Evolutionary conservation across 2,888 invertebrate species (phyloP), one percentile per base, ranked within the genome.

Genomic region (Synergus japonicus): DNA sequence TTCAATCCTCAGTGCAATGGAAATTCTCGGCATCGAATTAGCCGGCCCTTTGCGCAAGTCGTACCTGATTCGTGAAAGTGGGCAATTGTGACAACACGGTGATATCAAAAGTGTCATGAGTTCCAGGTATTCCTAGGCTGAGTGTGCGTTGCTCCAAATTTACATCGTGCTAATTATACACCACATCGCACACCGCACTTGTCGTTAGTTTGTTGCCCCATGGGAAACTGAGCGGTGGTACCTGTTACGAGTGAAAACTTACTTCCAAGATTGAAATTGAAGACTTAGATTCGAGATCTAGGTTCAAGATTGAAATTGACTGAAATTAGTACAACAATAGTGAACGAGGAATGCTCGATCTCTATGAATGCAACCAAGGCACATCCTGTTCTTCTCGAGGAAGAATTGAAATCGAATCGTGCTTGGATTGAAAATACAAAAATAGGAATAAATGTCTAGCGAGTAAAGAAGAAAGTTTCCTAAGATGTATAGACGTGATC

Each of bases 101-200:
- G 73, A 73, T 73, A 64, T 77, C 64, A 77, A 77, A 65, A 77
- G 49, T 73, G 60, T 58, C 73, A 60, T 78, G 37, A 76, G 79
- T 86, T 87, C 84, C 85, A 87, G 85, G 83, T 87, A 85, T 88
- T 86, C 85, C 86, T 81, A 84, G 84, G 79, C 76, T 77, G 82
- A 82, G 83, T 82, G 81, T 80, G 83, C 84, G 84, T 85, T 84
- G 86, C 83, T 88, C 89, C 89, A 86, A 87, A 89, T 89, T 87
- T 87, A 89, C 83, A 82, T 86, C 76, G 87, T 82, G 87, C 89
- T 89, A 89, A 89, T 89, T 89, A 88, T 89, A 89, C 78, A 81
- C 78, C 76, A 67, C 73, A 78, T 76, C 67, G 69, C 54, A 76
- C 49, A 46, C 29, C 79, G 77, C 78, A 54, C 41, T 66, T 77